Evolutionary conservation across 2,888 invertebrate species (phyloP).

Genomic region (Eucera pruinosa): DNA sequence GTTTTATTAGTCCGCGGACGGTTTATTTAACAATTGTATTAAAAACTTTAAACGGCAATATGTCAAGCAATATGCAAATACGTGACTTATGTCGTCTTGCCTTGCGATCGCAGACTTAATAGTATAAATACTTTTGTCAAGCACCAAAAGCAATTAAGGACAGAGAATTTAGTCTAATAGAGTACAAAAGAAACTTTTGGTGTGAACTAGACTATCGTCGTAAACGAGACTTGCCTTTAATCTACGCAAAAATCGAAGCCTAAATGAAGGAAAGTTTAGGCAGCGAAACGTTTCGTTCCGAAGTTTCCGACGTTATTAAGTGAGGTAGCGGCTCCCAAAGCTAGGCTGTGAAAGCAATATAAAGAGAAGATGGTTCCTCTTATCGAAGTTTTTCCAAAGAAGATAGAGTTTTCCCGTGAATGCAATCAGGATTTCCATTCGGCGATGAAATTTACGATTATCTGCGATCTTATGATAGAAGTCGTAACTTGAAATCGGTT

Average conservation of each 20-base stretch:
- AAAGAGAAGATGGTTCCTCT: neutral
- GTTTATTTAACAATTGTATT: no score
- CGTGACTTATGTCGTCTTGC: no score
- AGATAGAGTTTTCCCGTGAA: neutral
- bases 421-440: neutral
- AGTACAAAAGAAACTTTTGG: neutral
- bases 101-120: no score
- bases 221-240: neutral
- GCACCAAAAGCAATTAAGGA: neutral
- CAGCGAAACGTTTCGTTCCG: neutral
- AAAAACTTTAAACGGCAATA: no score
- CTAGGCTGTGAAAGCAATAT: neutral
- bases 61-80: no score
- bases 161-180: neutral
- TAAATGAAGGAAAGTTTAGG: conserved; percentile 1
- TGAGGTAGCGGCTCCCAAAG: conserved; percentile 10
- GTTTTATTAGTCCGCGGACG: no score
- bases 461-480: no score
- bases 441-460: no score
- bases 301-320: conserved; percentile 34
- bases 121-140: neutral
- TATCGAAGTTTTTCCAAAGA: conserved; percentile 5
- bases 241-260: neutral
- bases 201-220: neutral
- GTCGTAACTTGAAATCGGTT: no score